Percentiles rank a stretch among this genome's conserved stretches.
phyloP scores from a whole-genome alignment of 2,888 invertebrate genomes.

The Hirtodrosophila histrioides region DNA sequence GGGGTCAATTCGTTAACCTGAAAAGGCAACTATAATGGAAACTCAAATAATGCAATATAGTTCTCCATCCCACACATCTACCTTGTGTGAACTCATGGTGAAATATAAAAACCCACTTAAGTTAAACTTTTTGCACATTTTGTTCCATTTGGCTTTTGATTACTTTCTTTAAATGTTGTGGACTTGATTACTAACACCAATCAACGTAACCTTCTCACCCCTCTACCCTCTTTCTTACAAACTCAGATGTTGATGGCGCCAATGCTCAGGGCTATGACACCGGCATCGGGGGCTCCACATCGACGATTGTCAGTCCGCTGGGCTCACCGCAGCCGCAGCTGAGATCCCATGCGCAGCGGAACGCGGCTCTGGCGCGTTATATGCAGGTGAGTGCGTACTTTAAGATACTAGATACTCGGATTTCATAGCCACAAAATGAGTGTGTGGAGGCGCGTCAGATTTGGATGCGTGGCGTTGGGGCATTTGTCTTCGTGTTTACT shows the following conservation, averaged over 20 bases:
- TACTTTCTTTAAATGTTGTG: conserved; percentile 13
- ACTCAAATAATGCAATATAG: too few species aligned
- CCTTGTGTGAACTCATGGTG: neutral
- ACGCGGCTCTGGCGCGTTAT: conserved; percentile 87
- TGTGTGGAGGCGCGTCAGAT: conserved; percentile 34
- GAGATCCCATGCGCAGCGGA: conserved; percentile 87
- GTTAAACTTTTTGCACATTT: conserved; percentile 18
- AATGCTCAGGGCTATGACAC: conserved; percentile 84
- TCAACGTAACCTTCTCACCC: conserved; percentile 6
- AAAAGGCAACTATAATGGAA: too few species aligned
- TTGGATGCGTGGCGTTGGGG: conserved; percentile 32
- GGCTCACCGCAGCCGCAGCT: conserved; percentile 85
- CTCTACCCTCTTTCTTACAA: neutral
- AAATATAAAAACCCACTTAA: neutral
- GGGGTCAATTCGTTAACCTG: too few species aligned
- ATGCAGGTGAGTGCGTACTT: conserved; percentile 86
- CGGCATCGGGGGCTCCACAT: conserved; percentile 84
- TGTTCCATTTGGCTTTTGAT: conserved; percentile 4
- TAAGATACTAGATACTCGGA: conserved; percentile 40
- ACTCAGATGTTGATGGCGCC: conserved; percentile 82
- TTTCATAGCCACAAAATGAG: conserved; percentile 3
- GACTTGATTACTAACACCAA: conserved; percentile 15
- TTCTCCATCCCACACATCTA: too few species aligned
- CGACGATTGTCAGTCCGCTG: conserved; percentile 84
- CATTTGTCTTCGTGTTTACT: conserved; percentile 49